Percentiles rank a stretch among this genome's conserved stretches.
Evolutionary conservation across 1,140 invertebrate genomes (phyloP).

Genomic region (Triops cancriformis): DNA sequence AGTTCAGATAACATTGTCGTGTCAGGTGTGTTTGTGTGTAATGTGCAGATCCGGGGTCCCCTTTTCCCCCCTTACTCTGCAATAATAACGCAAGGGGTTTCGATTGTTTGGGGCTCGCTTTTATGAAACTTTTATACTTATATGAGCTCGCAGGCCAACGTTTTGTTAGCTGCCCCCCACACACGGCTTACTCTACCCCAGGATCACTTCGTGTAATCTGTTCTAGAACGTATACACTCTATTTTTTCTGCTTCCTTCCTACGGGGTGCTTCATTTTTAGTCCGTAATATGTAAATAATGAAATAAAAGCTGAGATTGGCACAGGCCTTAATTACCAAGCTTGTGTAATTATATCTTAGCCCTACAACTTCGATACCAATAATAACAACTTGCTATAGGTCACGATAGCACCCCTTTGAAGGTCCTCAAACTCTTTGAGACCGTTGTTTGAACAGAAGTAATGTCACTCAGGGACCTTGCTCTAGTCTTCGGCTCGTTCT

Average conservation of each 20-base stretch:
- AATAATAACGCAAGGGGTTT: neutral
- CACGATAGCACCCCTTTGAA: no score
- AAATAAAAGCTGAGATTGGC: no score
- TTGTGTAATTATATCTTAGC: no score
- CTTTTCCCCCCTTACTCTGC: neutral
- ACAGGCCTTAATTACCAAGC: no score
- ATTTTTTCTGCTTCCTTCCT: neutral
- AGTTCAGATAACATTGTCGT: neutral
- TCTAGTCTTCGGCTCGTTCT: no score
- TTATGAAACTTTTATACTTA: conserved; percentile 11
- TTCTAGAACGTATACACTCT: neutral
- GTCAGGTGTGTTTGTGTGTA: conserved; percentile 4
- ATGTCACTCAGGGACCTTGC: no score
- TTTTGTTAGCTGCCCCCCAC: neutral
- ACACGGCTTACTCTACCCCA: neutral
- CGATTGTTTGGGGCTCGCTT: neutral
- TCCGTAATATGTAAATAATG: no score
- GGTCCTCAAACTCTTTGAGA: no score
- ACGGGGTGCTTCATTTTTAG: no score
- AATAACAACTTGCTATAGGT: no score
- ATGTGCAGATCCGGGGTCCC: conserved; percentile 2
- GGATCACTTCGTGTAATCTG: neutral
- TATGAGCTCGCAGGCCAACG: neutral
- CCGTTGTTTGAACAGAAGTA: no score
- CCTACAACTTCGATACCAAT: no score